Evolutionary conservation across 2,888 invertebrate species (phyloP).

Genomic region (Erebia ligea): DNA sequence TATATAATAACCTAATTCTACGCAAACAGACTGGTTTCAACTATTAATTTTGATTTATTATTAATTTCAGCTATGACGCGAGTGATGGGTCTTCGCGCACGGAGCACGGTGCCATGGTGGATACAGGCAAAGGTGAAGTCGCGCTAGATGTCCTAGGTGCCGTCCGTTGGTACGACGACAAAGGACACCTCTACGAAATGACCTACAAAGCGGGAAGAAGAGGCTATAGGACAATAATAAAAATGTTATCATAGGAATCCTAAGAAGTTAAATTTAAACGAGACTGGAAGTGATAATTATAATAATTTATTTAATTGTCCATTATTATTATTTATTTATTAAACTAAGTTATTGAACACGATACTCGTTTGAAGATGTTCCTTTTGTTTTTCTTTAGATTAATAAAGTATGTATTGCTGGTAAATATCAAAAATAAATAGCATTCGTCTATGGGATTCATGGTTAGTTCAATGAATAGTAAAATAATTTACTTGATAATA

Average conservation of each 20-base stretch:
- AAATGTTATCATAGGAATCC: conserved; percentile 58
- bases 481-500: no score
- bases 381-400: neutral
- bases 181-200: conserved; percentile 78
- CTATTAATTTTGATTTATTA: neutral
- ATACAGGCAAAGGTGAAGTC: conserved; percentile 66
- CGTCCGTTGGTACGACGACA: conserved; percentile 75
- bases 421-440: no score
- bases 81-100: conserved; percentile 82
- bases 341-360: conserved; percentile 44
- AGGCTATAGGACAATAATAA: conserved; percentile 76
- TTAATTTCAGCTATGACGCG: conserved; percentile 70
- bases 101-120: conserved; percentile 69
- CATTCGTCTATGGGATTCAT: no score
- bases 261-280: conserved; percentile 32
- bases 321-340: conserved; percentile 46
- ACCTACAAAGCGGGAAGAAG: conserved; percentile 77
- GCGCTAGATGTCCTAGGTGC: conserved; percentile 71
- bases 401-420: no score
- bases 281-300: conserved; percentile 50
- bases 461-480: no score
- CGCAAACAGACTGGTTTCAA: neutral
- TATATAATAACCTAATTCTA: no score
- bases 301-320: conserved; percentile 44
- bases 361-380: conserved; percentile 7